Evolutionary conservation across 2,888 invertebrate genomes (phyloP).

Genomic region (Heliconius charithonia): DNA sequence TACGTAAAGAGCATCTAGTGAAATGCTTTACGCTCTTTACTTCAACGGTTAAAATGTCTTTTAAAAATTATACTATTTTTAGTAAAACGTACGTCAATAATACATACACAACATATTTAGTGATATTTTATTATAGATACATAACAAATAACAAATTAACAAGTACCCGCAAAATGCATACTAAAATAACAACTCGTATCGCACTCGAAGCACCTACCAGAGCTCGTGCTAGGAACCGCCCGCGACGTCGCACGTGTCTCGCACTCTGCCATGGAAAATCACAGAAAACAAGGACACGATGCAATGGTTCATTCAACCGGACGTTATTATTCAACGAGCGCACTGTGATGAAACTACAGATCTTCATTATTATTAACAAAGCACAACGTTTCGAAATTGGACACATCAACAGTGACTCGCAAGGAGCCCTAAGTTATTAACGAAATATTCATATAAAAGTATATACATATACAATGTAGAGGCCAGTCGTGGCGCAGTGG

Average conservation of each 20-base stretch:
- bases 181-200: not conserved
- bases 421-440: conserved; percentile 43
- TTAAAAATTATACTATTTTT: too few relatives aligned
- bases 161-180: not conserved
- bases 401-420: conserved; percentile 53
- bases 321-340: conserved; percentile 81
- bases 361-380: conserved; percentile 79
- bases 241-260: conserved; percentile 64
- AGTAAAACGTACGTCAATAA: too few relatives aligned
- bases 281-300: conserved; percentile 83
- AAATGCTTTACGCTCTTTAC: too few relatives aligned
- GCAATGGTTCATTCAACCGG: conserved; percentile 83
- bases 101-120: too few relatives aligned
- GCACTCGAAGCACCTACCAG: conserved; percentile 33
- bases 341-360: conserved; percentile 78
- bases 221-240: conserved; percentile 47
- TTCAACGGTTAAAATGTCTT: too few relatives aligned
- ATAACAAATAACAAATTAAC: not conserved
- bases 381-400: conserved; percentile 73
- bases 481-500: too few relatives aligned
- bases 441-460: conserved; percentile 16
- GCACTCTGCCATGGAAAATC: conserved; percentile 73
- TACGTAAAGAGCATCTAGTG: too few relatives aligned
- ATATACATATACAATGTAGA: too few relatives aligned
- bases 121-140: not conserved